Evolutionary conservation across 2,113 vertebrate species (phyloP).

Genomic region (Xenopus tropicalis): UCB_Xtro_10.0 CM004449.2:75184001-75184500

Average conservation of each 20-base stretch:
- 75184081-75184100: too few species aligned
- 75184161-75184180: neutral
- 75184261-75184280: conserved; percentile 23
- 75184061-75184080: too few species aligned
- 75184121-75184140: too few species aligned
- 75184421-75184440: neutral
- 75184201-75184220: conserved; percentile 2
- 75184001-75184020: too few species aligned
- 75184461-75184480: too few species aligned
- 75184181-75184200: neutral
- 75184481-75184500: too few species aligned
- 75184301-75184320: conserved; percentile 5
- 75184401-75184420: neutral
- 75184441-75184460: too few species aligned
- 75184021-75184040: too few species aligned
- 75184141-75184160: neutral
- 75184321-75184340: conserved; percentile 16
- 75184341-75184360: conserved; percentile 24
- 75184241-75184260: conserved; percentile 28
- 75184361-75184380: conserved; percentile 8
- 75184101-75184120: too few species aligned
- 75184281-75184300: conserved; percentile 30
- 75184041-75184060: too few species aligned
- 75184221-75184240: conserved; percentile 36
- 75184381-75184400: neutral